Evolutionary conservation across 1,140 invertebrate species (phyloP).

Genomic region (Armadillidium nasatum): DNA sequence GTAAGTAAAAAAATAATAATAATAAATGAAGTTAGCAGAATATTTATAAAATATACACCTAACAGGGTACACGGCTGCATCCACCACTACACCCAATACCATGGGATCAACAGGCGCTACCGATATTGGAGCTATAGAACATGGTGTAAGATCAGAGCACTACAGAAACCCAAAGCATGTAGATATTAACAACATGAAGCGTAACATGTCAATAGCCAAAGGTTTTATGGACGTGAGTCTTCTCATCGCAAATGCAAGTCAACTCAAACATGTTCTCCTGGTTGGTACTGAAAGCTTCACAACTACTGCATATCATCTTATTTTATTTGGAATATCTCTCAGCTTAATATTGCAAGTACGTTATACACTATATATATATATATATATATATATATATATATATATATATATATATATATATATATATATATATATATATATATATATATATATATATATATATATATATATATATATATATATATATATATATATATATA

Average conservation of each 20-base stretch:
- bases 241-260: slow-evolving; percentile 30
- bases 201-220: slow-evolving; percentile 36
- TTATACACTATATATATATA: no score
- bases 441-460: no score
- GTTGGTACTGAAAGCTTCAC: slow-evolving; percentile 1
- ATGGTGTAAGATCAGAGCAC: neutral
- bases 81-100: neutral
- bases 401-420: no score
- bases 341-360: slow-evolving; percentile 30
- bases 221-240: slow-evolving; percentile 35
- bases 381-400: no score
- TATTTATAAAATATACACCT: no score
- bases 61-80: neutral
- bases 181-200: slow-evolving; percentile 24
- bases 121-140: neutral
- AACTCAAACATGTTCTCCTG: slow-evolving; percentile 29
- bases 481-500: no score
- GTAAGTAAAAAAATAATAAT: no score
- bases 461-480: no score
- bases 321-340: slow-evolving; percentile 21
- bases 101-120: neutral
- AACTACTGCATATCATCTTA: slow-evolving; percentile 10
- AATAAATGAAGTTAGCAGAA: no score
- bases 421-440: no score
- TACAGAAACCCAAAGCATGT: neutral